A percentile compares a stretch with the other conserved stretches of the same genome.
These are phyloP conservation scores for Ceyx cyanopectus DNA, from an alignment of 2,113 vertebrate species.

Conservation along the genomic window DNA sequence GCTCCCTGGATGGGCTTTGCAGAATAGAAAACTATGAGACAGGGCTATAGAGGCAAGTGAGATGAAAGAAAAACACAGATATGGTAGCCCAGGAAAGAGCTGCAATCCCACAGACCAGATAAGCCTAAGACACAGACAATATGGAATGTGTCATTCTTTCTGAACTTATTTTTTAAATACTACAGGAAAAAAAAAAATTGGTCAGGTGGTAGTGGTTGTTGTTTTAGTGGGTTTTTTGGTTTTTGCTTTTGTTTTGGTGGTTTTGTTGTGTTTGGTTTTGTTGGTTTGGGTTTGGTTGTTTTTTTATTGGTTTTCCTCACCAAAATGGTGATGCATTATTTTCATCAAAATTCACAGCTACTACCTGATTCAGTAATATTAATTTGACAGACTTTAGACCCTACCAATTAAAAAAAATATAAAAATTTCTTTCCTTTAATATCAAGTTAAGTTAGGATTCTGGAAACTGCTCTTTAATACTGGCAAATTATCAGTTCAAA, in stretches of 20 bases:
- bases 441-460: not conserved
- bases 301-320: too few relatives aligned
- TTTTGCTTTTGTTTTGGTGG: too few relatives aligned
- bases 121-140: accelerated
- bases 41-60: not conserved
- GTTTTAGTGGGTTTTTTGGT: too few relatives aligned
- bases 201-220: too few relatives aligned
- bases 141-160: not conserved
- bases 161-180: not conserved
- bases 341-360: not conserved
- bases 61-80: not conserved
- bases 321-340: not conserved
- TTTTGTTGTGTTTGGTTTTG: too few relatives aligned
- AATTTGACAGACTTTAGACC: not conserved
- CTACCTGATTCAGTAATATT: not conserved
- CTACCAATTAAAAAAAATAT: not conserved
- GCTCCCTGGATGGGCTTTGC: not conserved
- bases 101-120: not conserved
- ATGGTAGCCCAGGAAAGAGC: not conserved
- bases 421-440: not conserved
- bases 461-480: not conserved
- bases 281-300: too few relatives aligned
- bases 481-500: not conserved
- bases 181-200: not conserved
- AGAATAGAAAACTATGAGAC: not conserved